Evolutionary conservation across 2,113 vertebrate species (phyloP), one percentile per base, ranked within the genome.

Genomic region (Carettochelys insculpta): DNA sequence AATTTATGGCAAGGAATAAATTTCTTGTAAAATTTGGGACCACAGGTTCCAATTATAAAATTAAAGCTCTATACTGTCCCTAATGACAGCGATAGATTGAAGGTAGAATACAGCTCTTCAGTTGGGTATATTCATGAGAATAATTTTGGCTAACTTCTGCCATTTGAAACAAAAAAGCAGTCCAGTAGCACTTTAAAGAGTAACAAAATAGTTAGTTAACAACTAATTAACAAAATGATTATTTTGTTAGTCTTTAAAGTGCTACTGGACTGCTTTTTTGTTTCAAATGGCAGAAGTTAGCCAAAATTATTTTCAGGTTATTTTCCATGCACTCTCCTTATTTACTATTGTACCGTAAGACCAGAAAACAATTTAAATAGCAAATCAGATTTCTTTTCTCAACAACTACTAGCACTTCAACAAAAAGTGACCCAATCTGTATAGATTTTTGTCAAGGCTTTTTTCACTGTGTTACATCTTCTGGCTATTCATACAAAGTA

Each of bases 361-460:
- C 20, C 22, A 6, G 71, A 73, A 73, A 73, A 41, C 11, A 73
- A 73, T 73, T 7, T 73, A 45, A 75, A 45, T 29, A 75, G 71
- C 25, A 45, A 45, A 43, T 43, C 25, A 14, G 38, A 14, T 27
- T 45, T 8, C 3, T n/a, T n/a, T 34, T 34, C 3, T 50, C 9
- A 38, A 38, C n/a, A n/a, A 17, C 34, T 24, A 45, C 41, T 27
- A 2, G 61, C 41, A 24, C 38, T 24, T 71, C 65, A 71, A 20
- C 17, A 71, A 41, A 73, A 27, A 8, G 24, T 43, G 11, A 68
- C 24, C 24, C 27, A 25, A 43, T 8, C 38, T 73, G 24, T 45
- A 73, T 25, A 78, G 27, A n/a, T 38, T 65, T 20, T 77, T 92
- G 77, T 51, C 96, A 95, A 94, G 94, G n/a, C 11, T 73, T 85